A percentile compares a stretch with the other conserved stretches of the same genome.
Conservation (phyloP, 2,113 vertebrate species). For the Barbus barbus region DNA sequence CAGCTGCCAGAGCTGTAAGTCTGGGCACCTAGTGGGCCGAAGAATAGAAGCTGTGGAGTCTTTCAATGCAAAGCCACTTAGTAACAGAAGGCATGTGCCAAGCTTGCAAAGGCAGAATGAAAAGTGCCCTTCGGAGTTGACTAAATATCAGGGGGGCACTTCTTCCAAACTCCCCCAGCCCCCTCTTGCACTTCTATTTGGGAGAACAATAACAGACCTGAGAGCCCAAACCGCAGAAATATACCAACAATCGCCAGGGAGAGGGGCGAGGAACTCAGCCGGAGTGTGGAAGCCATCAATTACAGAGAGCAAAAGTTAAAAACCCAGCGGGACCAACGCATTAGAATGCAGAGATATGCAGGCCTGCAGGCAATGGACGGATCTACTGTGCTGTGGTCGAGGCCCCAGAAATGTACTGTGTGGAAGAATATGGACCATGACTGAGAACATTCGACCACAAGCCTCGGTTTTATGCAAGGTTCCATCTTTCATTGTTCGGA, state of each 20-base stretch:
- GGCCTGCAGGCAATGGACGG: conserved; percentile 53
- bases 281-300: conserved; percentile 73
- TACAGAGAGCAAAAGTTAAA: conserved; percentile 68
- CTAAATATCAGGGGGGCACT: conserved; percentile 71
- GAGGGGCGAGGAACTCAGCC: conserved; percentile 59
- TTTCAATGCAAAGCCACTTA: conserved; percentile 85
- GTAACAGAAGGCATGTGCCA: conserved; percentile 89
- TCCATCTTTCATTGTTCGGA: conserved; percentile 27
- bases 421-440: conserved; percentile 34
- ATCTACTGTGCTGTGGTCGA: conserved; percentile 47
- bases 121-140: conserved; percentile 77
- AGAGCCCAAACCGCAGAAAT: conserved; percentile 60
- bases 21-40: conserved; percentile 80
- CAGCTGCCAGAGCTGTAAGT: conserved; percentile 86
- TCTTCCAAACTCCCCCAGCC: conserved; percentile 46
- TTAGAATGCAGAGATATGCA: conserved; percentile 67
- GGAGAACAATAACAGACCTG: conserved; percentile 61
- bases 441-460: conserved; percentile 49
- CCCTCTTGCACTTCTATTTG: conserved; percentile 60
- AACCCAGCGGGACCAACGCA: conserved; percentile 62
- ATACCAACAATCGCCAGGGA: conserved; percentile 61
- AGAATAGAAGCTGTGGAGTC: conserved; percentile 77
- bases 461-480: conserved; percentile 16
- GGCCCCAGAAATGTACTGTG: conserved; percentile 40
- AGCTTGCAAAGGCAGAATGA: conserved; percentile 78